phyloP scores from a whole-genome alignment of 2,797 vertebrate species.

The Pipistrellus nathusii region DNA sequence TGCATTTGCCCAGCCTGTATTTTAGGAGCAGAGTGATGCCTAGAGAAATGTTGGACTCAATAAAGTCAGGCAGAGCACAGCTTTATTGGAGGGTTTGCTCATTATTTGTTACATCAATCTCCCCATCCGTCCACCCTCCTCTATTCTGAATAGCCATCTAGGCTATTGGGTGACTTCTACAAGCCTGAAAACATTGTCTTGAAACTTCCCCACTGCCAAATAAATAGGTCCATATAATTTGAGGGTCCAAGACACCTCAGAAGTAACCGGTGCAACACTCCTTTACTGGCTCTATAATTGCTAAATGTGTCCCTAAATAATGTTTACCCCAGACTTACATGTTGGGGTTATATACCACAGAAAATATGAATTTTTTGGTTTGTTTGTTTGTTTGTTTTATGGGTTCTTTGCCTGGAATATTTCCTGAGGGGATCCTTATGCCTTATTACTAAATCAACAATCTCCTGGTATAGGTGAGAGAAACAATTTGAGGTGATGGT shows the following conservation, averaged over 20 bases:
- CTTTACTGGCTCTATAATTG: neutral
- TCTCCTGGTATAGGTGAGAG: neutral
- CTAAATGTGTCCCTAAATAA: neutral
- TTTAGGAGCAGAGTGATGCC: neutral
- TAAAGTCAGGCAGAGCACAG: neutral
- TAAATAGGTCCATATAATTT: neutral
- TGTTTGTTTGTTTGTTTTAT: neutral
- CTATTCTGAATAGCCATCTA: neutral
- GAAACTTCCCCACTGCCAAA: neutral
- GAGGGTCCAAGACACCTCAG: neutral
- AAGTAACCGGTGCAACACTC: neutral
- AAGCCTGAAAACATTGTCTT: neutral
- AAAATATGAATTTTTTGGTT: neutral
- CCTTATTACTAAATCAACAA: neutral
- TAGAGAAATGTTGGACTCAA: neutral
- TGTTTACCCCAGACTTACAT: neutral
- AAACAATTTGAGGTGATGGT: neutral
- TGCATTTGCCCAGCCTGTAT: neutral
- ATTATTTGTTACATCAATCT: neutral
- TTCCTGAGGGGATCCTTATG: slow-evolving; percentile 6
- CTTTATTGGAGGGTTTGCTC: neutral
- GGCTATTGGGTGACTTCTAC: neutral
- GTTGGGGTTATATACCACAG: neutral
- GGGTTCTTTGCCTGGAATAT: neutral
- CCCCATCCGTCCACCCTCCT: neutral